phyloP scores from a whole-genome alignment of 2,113 vertebrate species.

The Chascanopsetta lugubris region DNA sequence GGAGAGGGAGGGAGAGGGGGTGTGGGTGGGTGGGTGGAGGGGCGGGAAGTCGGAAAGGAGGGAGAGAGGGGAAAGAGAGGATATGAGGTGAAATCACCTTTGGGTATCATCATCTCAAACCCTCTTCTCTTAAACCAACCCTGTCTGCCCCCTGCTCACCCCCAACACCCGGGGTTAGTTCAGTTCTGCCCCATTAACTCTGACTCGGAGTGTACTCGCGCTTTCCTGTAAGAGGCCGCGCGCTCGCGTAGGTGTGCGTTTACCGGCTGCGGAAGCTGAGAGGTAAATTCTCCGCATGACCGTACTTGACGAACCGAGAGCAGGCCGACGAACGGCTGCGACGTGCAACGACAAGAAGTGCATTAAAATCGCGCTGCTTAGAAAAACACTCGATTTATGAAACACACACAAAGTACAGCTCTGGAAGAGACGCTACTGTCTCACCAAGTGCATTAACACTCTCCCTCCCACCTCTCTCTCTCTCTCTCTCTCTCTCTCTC shows the following conservation, averaged over 20 bases:
- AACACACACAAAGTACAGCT: conserved; percentile 11
- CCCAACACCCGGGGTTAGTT: conserved; percentile 65
- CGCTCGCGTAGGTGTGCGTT: conserved; percentile 3
- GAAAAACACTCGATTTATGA: conserved; percentile 6
- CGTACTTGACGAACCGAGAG: conserved; percentile 31
- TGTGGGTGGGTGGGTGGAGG: conserved; percentile 26
- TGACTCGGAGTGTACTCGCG: conserved; percentile 34
- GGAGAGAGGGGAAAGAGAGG: conserved; percentile 30
- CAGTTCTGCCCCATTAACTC: conserved; percentile 77
- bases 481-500: background rate
- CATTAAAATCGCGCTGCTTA: conserved; percentile 3
- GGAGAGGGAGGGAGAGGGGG: conserved; percentile 43
- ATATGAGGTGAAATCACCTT: conserved; percentile 73
- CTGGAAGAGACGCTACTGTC: conserved; percentile 52
- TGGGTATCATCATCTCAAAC: conserved; percentile 69
- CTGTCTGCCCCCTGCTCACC: conserved; percentile 68
- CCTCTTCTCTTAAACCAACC: conserved; percentile 72
- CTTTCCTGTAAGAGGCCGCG: conserved; percentile 51
- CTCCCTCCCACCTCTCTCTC: background rate
- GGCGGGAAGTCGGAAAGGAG: conserved; percentile 30
- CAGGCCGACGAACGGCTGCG: background rate
- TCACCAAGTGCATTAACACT: conserved; percentile 42
- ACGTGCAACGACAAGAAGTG: conserved; percentile 45
- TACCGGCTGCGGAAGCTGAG: conserved; percentile 1
- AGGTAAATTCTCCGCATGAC: conserved; percentile 32